A percentile compares a stretch with the other conserved stretches of the same genome.
Evolutionary conservation across 2,797 vertebrate genomes (phyloP).

Genomic region (Syngnathus rostellatus): DNA sequence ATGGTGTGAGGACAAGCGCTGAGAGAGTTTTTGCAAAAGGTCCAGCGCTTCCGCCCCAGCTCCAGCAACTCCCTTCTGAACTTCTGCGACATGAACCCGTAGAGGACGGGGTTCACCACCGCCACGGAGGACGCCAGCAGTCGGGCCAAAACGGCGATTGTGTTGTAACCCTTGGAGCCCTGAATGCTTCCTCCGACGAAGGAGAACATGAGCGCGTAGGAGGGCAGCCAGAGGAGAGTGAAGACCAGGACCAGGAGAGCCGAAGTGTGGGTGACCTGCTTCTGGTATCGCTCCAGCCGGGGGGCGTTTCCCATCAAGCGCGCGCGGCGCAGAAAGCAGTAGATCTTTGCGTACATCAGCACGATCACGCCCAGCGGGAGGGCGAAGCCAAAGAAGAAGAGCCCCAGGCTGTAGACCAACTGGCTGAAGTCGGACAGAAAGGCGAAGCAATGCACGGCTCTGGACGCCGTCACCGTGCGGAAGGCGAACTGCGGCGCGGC

Average conservation of each 20-base stretch:
- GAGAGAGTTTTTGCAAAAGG: constrained; percentile 31
- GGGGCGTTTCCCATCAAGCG: constrained; percentile 42
- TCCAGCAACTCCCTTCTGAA: constrained; percentile 61
- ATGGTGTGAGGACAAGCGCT: constrained; percentile 30
- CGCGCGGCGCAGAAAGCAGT: constrained; percentile 59
- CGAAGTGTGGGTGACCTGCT: constrained; percentile 70
- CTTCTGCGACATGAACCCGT: constrained; percentile 69
- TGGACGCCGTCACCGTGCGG: constrained; percentile 44
- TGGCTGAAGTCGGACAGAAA: constrained; percentile 66
- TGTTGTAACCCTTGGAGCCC: constrained; percentile 19
- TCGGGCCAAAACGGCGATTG: constrained; percentile 53
- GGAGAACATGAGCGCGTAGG: constrained; percentile 71
- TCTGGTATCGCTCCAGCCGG: constrained; percentile 70
- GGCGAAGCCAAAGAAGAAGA: constrained; percentile 68
- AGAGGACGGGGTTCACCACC: constrained; percentile 70
- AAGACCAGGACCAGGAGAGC: constrained; percentile 71
- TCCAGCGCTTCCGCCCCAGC: constrained; percentile 42
- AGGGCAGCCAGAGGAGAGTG: constrained; percentile 72
- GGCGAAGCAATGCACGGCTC: constrained; percentile 63
- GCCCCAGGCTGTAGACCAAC: constrained; percentile 63
- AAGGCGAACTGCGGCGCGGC: constrained; percentile 70
- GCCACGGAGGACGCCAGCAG: constrained; percentile 64
- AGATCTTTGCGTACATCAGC: constrained; percentile 69
- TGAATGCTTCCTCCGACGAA: constrained; percentile 37
- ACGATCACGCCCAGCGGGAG: constrained; percentile 65